A percentile compares a stretch with the other conserved stretches of the same genome.
Evolutionary conservation across 2,888 invertebrate species (phyloP).

Genomic region (Acrocyrtus sp.): DNA sequence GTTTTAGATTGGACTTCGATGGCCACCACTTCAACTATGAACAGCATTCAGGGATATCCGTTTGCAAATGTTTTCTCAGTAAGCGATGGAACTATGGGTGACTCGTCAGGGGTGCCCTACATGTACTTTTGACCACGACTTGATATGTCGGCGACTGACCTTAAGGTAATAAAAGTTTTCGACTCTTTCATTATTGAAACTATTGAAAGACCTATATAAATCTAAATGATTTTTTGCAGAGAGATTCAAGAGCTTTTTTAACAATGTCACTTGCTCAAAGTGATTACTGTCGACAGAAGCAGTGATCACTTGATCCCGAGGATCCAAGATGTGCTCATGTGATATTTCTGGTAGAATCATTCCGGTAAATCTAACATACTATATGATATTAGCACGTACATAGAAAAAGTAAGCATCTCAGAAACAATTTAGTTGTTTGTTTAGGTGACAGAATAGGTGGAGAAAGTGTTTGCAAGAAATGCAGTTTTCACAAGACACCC

Average conservation of each 20-base stretch:
- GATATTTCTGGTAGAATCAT: conserved; percentile 76
- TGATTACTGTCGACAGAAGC: conserved; percentile 72
- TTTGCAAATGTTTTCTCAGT: conserved; percentile 77
- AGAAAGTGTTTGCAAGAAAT: conserved; percentile 72
- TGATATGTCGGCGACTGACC: conserved; percentile 76
- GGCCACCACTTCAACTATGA: conserved; percentile 75
- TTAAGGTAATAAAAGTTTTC: conserved; percentile 69
- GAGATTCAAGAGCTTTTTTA: conserved; percentile 69
- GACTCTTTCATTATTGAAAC: background rate
- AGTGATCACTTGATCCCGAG: conserved; percentile 78
- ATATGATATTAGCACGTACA: background rate
- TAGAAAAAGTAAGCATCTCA: background rate
- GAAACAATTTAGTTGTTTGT: too few relatives aligned
- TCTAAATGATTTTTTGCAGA: conserved; percentile 68
- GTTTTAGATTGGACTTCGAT: conserved; percentile 78
- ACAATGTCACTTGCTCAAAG: conserved; percentile 77
- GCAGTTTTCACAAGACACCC: conserved; percentile 79
- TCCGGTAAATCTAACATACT: conserved; percentile 68
- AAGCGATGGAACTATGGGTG: conserved; percentile 76
- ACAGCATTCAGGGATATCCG: conserved; percentile 74
- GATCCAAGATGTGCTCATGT: conserved; percentile 81
- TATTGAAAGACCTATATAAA: background rate
- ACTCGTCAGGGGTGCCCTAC: conserved; percentile 79
- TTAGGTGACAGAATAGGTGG: conserved; percentile 65
- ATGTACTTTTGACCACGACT: conserved; percentile 78